A percentile compares a stretch with the other conserved stretches of the same genome.
Evolutionary conservation across 2,113 vertebrate species (phyloP).

Genomic region (Rattus norvegicus): GRCr8 NC_086031.1:14897001-14897500

Average conservation of each 20-base stretch:
- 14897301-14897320: not conserved
- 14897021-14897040: not conserved
- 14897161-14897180: not conserved
- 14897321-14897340: not conserved
- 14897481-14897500: not conserved
- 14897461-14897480: not conserved
- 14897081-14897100: too few species aligned
- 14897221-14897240: not conserved
- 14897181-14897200: not conserved
- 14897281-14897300: not conserved
- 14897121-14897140: too few species aligned
- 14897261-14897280: not conserved
- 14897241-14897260: not conserved
- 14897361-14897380: not conserved
- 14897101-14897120: too few species aligned
- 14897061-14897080: not conserved
- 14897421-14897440: not conserved
- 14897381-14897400: not conserved
- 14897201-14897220: not conserved
- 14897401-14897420: not conserved
- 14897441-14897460: not conserved
- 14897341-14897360: not conserved
- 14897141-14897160: not conserved
- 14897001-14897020: not conserved
- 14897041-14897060: not conserved